These are phyloP conservation scores for Oasisia sp. DNA, from an alignment of 2,888 invertebrate genomes.

Conservation along the genomic window DNA sequence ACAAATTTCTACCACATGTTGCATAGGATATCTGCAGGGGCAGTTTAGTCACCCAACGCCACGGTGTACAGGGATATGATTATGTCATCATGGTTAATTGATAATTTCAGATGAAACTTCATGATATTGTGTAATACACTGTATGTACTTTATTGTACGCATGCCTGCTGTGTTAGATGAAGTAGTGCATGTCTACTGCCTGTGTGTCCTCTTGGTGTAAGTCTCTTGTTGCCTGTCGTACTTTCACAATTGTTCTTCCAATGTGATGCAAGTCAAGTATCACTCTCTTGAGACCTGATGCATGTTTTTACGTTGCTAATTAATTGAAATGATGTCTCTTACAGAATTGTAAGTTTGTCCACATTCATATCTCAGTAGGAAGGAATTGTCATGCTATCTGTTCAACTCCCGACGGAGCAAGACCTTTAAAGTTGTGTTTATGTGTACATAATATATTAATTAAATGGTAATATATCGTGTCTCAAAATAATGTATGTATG, in stretches of 20 bases:
- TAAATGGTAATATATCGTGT: too few relatives aligned
- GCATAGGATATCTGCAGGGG: too few relatives aligned
- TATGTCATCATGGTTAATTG: too few relatives aligned
- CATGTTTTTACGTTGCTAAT: not conserved
- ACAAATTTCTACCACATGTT: too few relatives aligned
- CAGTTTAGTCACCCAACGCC: too few relatives aligned
- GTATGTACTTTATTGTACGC: not conserved
- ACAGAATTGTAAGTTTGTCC: not conserved
- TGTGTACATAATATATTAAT: too few relatives aligned
- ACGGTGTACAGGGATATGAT: too few relatives aligned
- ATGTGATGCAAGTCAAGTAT: not conserved
- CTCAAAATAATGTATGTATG: too few relatives aligned
- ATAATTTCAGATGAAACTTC: too few relatives aligned
- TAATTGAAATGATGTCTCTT: not conserved
- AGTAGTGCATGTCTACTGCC: not conserved
- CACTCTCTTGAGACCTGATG: not conserved
- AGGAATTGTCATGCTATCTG: not conserved
- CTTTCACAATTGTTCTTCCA: not conserved
- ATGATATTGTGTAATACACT: too few relatives aligned
- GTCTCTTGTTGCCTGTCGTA: not conserved
- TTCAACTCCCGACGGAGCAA: not conserved
- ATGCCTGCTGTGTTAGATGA: not conserved
- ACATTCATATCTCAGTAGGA: not conserved
- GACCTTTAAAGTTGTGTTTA: too few relatives aligned
- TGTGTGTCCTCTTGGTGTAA: not conserved